These are phyloP conservation scores for Sebastes jordani DNA, from an alignment of 2,797 vertebrate genomes.

Conservation along the genomic window DNA sequence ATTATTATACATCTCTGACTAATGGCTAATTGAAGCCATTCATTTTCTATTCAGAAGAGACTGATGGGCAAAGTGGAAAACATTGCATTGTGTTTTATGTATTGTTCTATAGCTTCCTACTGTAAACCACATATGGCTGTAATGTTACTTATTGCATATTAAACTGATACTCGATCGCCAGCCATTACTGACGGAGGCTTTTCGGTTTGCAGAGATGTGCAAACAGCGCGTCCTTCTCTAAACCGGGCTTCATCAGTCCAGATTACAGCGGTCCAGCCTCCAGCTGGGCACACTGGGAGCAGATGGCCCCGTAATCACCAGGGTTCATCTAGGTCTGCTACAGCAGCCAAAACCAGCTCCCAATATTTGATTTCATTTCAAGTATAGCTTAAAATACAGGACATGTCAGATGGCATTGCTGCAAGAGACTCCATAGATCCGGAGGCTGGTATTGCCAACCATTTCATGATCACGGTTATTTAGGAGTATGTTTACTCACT, in stretches of 20 bases:
- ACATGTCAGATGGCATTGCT: slow-evolving; percentile 50
- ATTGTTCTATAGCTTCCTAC: slow-evolving; percentile 20
- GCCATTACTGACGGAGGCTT: slow-evolving; percentile 23
- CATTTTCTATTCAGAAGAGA: slow-evolving; percentile 59
- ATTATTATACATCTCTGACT: slow-evolving; percentile 64
- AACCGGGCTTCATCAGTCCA: slow-evolving; percentile 69
- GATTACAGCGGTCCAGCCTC: slow-evolving; percentile 72
- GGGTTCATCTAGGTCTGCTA: slow-evolving; percentile 66
- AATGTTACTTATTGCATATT: slow-evolving; percentile 23
- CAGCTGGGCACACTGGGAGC: slow-evolving; percentile 79
- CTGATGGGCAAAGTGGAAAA: slow-evolving; percentile 45
- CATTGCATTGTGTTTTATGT: slow-evolving; percentile 3
- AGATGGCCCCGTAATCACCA: slow-evolving; percentile 82
- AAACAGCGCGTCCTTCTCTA: slow-evolving; percentile 45
- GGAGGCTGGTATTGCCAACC: background rate
- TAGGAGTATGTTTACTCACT: background rate
- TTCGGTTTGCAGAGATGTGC: slow-evolving; percentile 33
- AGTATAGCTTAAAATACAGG: slow-evolving; percentile 61
- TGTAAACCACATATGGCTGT: slow-evolving; percentile 22
- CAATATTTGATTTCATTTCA: slow-evolving; percentile 68
- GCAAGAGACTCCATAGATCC: slow-evolving; percentile 30
- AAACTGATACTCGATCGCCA: slow-evolving; percentile 11
- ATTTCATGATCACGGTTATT: slow-evolving; percentile 26
- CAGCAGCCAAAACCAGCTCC: slow-evolving; percentile 62
- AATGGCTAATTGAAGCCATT: slow-evolving; percentile 71